phyloP scores from a whole-genome alignment of 2,888 invertebrate genomes.

The Meiosimyza decipiens region DNA sequence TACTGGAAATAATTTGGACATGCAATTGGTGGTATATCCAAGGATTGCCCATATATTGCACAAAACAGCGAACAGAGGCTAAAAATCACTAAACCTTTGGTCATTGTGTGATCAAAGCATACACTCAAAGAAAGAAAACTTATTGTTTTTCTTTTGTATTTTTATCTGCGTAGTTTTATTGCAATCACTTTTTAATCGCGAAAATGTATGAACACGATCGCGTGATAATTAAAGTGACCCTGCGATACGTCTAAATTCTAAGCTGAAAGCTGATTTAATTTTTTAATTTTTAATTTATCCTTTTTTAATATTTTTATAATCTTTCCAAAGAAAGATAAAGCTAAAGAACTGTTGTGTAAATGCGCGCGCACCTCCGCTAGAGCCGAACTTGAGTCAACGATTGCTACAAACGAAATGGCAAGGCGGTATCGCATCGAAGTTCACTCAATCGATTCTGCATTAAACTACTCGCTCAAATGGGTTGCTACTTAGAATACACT shows the following conservation, averaged over 20 bases:
- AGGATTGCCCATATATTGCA: constrained; percentile 22
- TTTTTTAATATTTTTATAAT: background rate
- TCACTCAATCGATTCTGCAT: too few species aligned
- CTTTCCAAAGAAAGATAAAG: background rate
- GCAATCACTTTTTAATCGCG: too few species aligned
- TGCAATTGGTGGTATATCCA: constrained; percentile 48
- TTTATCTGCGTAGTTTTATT: background rate
- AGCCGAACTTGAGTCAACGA: constrained; percentile 3
- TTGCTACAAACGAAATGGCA: background rate
- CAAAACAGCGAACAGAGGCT: background rate
- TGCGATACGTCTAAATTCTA: too few species aligned
- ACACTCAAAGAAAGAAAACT: background rate
- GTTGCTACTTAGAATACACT: too few species aligned
- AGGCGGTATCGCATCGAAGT: background rate
- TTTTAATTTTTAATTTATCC: background rate
- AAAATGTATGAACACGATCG: too few species aligned
- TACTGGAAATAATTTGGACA: constrained; percentile 56
- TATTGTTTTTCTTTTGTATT: background rate
- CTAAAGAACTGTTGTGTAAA: too few species aligned
- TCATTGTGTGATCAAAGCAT: background rate
- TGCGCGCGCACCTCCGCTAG: background rate
- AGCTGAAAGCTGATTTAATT: too few species aligned
- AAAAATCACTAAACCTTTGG: background rate
- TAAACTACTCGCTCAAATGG: too few species aligned
- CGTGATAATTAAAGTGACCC: too few species aligned